Conservation (phyloP, 2,113 vertebrate species). For the Xenus cinereus region DNA sequence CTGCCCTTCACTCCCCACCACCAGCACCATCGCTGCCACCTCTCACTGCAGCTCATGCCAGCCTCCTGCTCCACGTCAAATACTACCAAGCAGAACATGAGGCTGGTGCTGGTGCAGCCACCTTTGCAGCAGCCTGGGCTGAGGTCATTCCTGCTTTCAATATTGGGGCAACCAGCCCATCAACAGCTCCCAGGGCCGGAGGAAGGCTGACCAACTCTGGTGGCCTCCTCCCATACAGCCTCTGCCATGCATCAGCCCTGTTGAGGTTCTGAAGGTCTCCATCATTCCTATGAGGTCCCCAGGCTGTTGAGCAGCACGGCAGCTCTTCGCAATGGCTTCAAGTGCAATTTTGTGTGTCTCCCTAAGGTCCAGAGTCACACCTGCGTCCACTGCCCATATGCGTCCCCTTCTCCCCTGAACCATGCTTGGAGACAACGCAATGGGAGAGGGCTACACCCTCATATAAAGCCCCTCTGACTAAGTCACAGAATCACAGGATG, state of each 20-base stretch:
- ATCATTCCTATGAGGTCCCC: background rate
- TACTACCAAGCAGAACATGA: background rate
- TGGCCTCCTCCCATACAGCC: background rate
- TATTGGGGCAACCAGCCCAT: background rate
- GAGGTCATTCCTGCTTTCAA: background rate
- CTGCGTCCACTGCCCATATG: fast-evolving
- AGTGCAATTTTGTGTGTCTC: background rate
- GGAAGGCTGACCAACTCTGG: background rate
- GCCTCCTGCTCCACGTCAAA: fast-evolving
- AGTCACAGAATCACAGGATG: too few relatives aligned
- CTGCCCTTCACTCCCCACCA: background rate
- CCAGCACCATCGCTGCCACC: background rate
- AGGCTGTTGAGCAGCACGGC: background rate
- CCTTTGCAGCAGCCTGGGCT: background rate
- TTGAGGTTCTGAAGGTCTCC: background rate
- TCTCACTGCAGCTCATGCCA: background rate
- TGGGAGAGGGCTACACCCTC: background rate
- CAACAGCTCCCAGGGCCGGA: background rate
- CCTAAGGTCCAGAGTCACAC: background rate
- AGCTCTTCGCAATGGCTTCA: background rate
- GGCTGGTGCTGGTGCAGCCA: background rate
- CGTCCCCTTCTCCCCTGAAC: background rate
- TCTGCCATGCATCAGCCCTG: background rate
- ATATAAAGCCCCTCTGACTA: background rate
- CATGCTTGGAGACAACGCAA: background rate